Percentiles rank a stretch among this genome's conserved stretches.
phyloP scores from a whole-genome alignment of 2,113 vertebrate genomes.

The Tragelaphus imberbis region DNA sequence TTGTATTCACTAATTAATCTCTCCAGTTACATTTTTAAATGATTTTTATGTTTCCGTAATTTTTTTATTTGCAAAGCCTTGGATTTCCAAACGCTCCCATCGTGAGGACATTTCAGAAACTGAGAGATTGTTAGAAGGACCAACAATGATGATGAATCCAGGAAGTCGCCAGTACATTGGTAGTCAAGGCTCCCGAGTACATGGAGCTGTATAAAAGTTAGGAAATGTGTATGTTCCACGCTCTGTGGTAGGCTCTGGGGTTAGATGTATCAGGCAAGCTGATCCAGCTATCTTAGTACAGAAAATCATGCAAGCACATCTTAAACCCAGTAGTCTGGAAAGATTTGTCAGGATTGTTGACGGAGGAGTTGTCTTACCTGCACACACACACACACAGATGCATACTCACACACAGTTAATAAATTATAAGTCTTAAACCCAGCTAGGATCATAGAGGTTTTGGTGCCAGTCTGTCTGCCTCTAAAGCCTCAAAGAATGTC shows the following conservation, averaged over 20 bases:
- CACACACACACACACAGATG: neutral
- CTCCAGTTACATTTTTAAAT: neutral
- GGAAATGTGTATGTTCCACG: neutral
- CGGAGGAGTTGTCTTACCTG: neutral
- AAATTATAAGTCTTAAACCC: neutral
- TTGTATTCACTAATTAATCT: neutral
- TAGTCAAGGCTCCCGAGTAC: neutral
- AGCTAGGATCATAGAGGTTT: neutral
- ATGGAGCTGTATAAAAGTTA: neutral
- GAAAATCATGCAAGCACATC: neutral
- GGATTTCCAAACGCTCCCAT: neutral
- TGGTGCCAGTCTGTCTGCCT: neutral
- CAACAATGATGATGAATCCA: neutral
- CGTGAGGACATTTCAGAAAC: neutral
- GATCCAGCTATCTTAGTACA: neutral
- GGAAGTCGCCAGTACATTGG: neutral
- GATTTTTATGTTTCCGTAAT: neutral
- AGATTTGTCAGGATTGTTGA: neutral
- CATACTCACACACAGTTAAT: neutral
- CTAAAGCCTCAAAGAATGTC: neutral
- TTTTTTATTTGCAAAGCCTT: neutral
- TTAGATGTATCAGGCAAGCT: neutral
- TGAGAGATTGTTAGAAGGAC: neutral
- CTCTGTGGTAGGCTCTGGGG: neutral
- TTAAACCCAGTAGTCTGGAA: neutral